A percentile compares a stretch with the other conserved stretches of the same genome.
phyloP scores from a whole-genome alignment of 2,113 vertebrate species.

The Engystomops pustulosus region DNA sequence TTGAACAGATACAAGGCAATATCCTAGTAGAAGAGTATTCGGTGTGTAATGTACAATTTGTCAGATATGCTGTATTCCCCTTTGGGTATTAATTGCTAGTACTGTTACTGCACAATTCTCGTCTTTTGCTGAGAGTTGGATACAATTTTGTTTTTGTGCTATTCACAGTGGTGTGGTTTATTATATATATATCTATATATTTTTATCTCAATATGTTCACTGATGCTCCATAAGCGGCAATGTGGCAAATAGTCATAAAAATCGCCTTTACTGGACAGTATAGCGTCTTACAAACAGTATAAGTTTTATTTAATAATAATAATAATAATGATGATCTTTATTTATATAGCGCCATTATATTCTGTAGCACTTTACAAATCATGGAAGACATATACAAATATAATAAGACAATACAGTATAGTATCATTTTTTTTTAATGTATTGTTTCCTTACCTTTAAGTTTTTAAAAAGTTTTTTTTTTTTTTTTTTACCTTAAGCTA shows the following conservation, averaged over 20 bases:
- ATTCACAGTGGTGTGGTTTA: conserved; percentile 84
- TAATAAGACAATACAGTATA: no score
- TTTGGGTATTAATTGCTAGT: conserved; percentile 86
- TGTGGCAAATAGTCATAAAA: conserved; percentile 72
- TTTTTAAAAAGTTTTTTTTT: no score
- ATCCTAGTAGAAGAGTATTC: conserved; percentile 91
- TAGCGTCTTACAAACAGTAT: no score
- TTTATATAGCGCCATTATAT: no score
- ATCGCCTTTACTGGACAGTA: no score
- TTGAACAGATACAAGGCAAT: conserved; percentile 86
- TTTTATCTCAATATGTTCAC: conserved; percentile 71
- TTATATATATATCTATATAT: conserved; percentile 12
- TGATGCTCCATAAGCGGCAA: conserved; percentile 81
- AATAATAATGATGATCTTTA: no score
- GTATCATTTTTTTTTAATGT: no score
- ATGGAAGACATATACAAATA: no score
- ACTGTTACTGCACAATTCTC: conserved; percentile 71
- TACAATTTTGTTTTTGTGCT: conserved; percentile 84
- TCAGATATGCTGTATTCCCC: conserved; percentile 92
- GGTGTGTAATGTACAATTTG: conserved; percentile 94
- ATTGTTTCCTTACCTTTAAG: no score
- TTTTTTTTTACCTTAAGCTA: no score
- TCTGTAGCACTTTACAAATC: no score
- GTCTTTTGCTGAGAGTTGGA: conserved; percentile 71
- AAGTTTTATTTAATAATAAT: no score